Evolutionary conservation across 2,797 vertebrate genomes (phyloP), one percentile per base, ranked within the genome.

Genomic region (Harpagifer antarcticus): DNA sequence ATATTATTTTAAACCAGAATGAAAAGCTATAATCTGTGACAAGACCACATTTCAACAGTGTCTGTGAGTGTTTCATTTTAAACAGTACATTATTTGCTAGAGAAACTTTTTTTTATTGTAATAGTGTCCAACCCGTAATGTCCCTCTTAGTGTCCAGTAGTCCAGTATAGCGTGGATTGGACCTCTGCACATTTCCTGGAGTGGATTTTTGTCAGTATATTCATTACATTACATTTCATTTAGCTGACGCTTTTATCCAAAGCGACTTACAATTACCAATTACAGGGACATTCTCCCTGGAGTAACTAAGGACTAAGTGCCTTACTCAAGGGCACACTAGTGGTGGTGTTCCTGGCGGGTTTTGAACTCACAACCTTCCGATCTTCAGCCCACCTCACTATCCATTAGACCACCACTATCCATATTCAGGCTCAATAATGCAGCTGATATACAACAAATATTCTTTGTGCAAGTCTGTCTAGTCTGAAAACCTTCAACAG

Each of bases 351-450:
- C n/a, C n/a, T n/a, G n/a, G n/a, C n/a, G n/a, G n/a, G n/a, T n/a
- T n/a, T n/a, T n/a, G n/a, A n/a, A n/a, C n/a, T n/a, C n/a, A n/a
- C n/a, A n/a, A n/a, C n/a, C n/a, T n/a, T n/a, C n/a, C n/a, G n/a
- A n/a, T n/a, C n/a, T n/a, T n/a, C n/a, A n/a, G n/a, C n/a, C n/a
- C n/a, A n/a, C n/a, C n/a, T n/a, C n/a, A n/a, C n/a, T n/a, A n/a
- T n/a, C n/a, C n/a, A n/a, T n/a, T n/a, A n/a, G n/a, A n/a, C n/a
- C n/a, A n/a, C n/a, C n/a, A n/a, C n/a, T n/a, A n/a, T n/a, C n/a
- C n/a, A n/a, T n/a, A n/a, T 68, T 64, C n/a, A 75, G 13, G 42
- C 44, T 40, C 70, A 73, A 59, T 43, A 50, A 40, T 9, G 20
- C 6, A 4, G 44, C 1, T 19, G 15, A 44, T 48, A 6, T 74